A percentile compares a stretch with the other conserved stretches of the same genome.
phyloP scores from a whole-genome alignment of 2,797 vertebrate species.

The Cetoscarus ocellatus region DNA sequence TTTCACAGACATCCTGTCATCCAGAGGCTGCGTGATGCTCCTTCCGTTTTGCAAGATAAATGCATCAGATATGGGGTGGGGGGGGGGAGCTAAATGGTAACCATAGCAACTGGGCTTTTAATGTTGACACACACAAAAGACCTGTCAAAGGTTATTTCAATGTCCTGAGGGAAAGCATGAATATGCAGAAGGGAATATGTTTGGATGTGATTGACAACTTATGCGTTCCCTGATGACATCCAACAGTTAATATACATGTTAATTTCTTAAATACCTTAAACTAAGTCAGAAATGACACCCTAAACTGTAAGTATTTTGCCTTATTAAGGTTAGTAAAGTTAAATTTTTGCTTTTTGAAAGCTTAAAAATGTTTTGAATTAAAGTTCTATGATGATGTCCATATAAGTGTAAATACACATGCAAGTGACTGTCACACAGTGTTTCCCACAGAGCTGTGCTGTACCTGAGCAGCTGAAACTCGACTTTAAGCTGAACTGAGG shows the following conservation, averaged over 20 bases:
- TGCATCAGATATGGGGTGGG: not conserved
- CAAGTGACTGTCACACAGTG: not conserved
- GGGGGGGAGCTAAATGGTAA: conserved; percentile 48
- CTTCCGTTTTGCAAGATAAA: conserved; percentile 42
- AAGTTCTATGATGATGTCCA: not conserved
- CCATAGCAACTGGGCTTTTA: conserved; percentile 55
- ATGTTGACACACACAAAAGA: conserved; percentile 21
- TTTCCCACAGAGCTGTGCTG: too few species aligned
- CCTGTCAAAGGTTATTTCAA: conserved; percentile 28
- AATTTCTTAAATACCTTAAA: not conserved
- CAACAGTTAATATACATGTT: conserved; percentile 31
- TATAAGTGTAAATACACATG: conserved; percentile 1
- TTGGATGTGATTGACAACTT: conserved; percentile 1
- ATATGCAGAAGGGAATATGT: conserved; percentile 13
- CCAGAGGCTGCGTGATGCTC: conserved; percentile 20
- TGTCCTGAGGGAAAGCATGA: conserved; percentile 25
- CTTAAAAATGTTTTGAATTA: not conserved
- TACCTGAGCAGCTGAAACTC: too few species aligned
- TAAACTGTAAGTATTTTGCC: conserved; percentile 17
- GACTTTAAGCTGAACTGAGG: too few species aligned
- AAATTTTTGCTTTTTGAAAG: not conserved
- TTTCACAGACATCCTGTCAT: conserved; percentile 46
- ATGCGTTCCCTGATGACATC: conserved; percentile 5
- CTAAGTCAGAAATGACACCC: conserved; percentile 10
- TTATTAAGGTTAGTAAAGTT: not conserved